These are phyloP conservation scores for Chelon auratus DNA, from an alignment of 2,797 vertebrate genomes.

Conservation along the genomic window DNA sequence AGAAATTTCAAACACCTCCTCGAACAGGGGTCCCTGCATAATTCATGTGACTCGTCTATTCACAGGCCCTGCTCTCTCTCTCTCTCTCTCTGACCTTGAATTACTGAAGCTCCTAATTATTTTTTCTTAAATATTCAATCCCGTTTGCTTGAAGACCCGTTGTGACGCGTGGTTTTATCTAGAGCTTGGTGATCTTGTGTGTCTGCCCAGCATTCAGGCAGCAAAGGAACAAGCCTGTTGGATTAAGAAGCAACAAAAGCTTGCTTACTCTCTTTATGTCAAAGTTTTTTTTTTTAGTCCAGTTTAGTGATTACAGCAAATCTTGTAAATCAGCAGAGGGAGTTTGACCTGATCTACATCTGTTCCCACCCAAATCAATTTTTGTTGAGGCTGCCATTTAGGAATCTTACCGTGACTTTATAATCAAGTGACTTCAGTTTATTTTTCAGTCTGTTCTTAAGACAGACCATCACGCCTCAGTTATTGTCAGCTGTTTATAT, in stretches of 20 bases:
- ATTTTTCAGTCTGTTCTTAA: too few species aligned
- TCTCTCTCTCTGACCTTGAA: constrained; percentile 45
- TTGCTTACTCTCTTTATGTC: neutral
- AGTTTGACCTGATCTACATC: too few species aligned
- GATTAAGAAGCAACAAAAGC: constrained; percentile 3
- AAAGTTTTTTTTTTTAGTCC: neutral
- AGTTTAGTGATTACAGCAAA: too few species aligned
- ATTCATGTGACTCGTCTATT: constrained; percentile 58
- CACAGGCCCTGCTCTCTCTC: constrained; percentile 44
- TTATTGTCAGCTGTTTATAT: neutral
- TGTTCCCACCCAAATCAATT: neutral
- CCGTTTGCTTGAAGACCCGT: constrained; percentile 28
- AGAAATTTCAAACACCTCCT: constrained; percentile 59
- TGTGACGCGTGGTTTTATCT: neutral
- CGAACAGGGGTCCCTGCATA: constrained; percentile 49
- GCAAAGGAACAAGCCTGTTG: neutral
- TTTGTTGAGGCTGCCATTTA: neutral
- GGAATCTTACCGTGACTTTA: too few species aligned
- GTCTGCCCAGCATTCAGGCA: neutral
- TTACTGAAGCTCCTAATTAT: constrained; percentile 53
- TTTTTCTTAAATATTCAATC: constrained; percentile 54
- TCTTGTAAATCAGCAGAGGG: neutral
- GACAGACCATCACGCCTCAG: too few species aligned
- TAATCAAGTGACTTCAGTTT: too few species aligned
- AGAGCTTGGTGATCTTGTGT: neutral